A percentile compares a stretch with the other conserved stretches of the same genome.
phyloP scores from a whole-genome alignment of 2,797 vertebrate species.

The Acipenser oxyrinchus region DNA sequence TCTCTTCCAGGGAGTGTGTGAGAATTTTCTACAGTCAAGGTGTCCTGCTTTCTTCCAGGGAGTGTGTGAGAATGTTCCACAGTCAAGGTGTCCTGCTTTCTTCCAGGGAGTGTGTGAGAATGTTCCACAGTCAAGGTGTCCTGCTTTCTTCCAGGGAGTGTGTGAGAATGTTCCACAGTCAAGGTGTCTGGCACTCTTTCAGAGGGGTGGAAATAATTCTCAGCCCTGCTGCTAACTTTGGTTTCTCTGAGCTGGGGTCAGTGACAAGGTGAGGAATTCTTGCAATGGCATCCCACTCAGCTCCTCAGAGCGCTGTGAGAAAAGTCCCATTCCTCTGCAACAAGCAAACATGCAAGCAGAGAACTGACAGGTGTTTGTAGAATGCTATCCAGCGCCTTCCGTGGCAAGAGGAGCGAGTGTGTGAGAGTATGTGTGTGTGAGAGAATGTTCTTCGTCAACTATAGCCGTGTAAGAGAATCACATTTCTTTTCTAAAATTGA shows the following conservation, averaged over 20 bases:
- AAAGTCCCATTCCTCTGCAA: conserved; percentile 46
- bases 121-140: too few species aligned
- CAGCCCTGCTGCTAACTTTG: conserved; percentile 21
- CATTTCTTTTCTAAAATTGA: conserved; percentile 20
- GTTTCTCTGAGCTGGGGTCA: conserved; percentile 21
- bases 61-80: too few species aligned
- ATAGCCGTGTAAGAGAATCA: conserved; percentile 18
- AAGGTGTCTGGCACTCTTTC: background rate
- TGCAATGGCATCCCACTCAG: conserved; percentile 6
- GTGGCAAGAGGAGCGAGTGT: conserved; percentile 22
- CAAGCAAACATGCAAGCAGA: conserved; percentile 42
- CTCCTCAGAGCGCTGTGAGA: conserved; percentile 31
- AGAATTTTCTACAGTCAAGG: too few species aligned
- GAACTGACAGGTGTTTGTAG: conserved; percentile 47
- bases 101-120: too few species aligned
- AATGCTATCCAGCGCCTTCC: conserved; percentile 39
- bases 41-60: too few species aligned
- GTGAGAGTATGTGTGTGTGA: conserved; percentile 42
- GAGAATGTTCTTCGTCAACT: conserved; percentile 27
- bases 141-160: too few species aligned
- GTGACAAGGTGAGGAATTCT: conserved; percentile 29
- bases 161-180: too few species aligned
- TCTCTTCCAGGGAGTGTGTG: too few species aligned
- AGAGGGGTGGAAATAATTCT: background rate
- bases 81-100: too few species aligned